Evolutionary conservation across 2,888 invertebrate species (phyloP).

Genomic region (Lochmaea crataegi): DNA sequence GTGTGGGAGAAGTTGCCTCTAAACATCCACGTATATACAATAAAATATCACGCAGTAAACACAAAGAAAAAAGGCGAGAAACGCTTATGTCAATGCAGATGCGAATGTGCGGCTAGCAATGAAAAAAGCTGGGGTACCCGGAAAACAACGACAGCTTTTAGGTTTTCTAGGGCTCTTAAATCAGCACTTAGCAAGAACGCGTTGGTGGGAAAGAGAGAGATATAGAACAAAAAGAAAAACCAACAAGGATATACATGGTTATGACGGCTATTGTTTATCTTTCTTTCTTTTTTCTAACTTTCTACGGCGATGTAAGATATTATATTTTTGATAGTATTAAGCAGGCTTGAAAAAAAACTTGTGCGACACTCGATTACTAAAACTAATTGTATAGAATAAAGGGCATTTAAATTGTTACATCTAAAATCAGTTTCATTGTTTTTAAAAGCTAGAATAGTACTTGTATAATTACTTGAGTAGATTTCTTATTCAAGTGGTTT

Average conservation of each 20-base stretch:
- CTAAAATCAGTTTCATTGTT: no score
- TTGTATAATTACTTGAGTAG: no score
- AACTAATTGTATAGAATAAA: neutral
- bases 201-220: conserved; percentile 8
- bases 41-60: neutral
- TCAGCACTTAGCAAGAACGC: conserved; percentile 34
- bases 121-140: conserved; percentile 44
- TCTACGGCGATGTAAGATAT: conserved; percentile 2
- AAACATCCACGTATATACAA: neutral
- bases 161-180: conserved; percentile 46
- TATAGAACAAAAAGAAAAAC: conserved; percentile 12
- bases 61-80: conserved; percentile 4
- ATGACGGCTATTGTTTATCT: conserved; percentile 32
- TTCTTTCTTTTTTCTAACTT: conserved; percentile 16
- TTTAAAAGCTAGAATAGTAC: no score
- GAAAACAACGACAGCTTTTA: conserved; percentile 45
- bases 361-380: neutral
- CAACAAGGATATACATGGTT: conserved; percentile 24
- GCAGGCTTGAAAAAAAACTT: conserved; percentile 12
- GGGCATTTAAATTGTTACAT: no score
- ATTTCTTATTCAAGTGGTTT: no score
- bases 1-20: neutral
- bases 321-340: conserved; percentile 30
- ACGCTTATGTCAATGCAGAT: conserved; percentile 12
- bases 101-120: conserved; percentile 42